Evolutionary conservation across 1,140 invertebrate species (phyloP).

Genomic region (Drepana arcuata): DNA sequence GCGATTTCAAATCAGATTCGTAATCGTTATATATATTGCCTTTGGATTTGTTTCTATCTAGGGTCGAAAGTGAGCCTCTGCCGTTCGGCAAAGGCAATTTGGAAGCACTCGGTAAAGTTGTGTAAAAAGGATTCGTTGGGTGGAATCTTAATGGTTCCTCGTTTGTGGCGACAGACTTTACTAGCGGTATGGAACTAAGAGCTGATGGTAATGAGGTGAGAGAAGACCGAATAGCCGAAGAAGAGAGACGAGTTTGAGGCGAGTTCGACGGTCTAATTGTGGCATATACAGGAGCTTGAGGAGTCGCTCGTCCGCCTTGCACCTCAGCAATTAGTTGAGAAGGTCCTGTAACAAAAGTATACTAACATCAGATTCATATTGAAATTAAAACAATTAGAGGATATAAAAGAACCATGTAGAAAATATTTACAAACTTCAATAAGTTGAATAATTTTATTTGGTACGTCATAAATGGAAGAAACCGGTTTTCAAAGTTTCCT

Average conservation of each 20-base stretch:
- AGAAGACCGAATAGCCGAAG: conserved; percentile 34
- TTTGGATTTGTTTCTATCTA: conserved; percentile 50
- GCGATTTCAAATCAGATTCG: conserved; percentile 24
- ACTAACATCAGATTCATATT: neutral
- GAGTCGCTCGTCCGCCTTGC: conserved; percentile 42
- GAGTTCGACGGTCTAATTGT: conserved; percentile 42
- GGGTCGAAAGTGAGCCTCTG: conserved; percentile 30
- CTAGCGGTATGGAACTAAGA: conserved; percentile 39
- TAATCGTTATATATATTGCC: conserved; percentile 18
- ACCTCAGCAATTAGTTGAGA: conserved; percentile 57
- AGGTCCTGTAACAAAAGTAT: conserved; percentile 54
- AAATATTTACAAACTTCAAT: too few relatives aligned
- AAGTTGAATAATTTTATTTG: too few relatives aligned
- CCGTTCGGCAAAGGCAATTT: conserved; percentile 59
- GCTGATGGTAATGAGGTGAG: conserved; percentile 36
- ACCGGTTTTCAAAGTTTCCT: too few relatives aligned
- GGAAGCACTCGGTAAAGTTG: conserved; percentile 56
- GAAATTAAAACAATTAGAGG: too few relatives aligned
- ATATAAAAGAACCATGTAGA: too few relatives aligned
- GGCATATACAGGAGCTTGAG: conserved; percentile 56
- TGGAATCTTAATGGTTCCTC: conserved; percentile 49
- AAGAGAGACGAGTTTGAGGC: conserved; percentile 28
- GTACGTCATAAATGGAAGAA: too few relatives aligned
- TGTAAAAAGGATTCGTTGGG: conserved; percentile 64
- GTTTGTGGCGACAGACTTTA: conserved; percentile 32